phyloP scores from a whole-genome alignment of 2,113 vertebrate species.

The Oncorhynchus gorbuscha region DNA sequence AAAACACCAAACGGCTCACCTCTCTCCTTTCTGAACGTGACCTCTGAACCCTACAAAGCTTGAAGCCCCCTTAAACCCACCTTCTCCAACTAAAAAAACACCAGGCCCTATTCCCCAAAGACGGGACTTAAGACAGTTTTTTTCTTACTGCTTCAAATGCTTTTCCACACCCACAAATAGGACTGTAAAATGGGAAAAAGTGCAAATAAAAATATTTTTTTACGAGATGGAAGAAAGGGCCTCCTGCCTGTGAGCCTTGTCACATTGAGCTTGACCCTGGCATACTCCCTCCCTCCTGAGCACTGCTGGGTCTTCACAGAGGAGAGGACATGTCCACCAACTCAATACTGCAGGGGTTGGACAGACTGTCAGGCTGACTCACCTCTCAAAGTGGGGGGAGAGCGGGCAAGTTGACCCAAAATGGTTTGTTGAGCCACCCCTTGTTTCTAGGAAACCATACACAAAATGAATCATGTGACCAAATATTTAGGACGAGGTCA shows the following conservation, averaged over 20 bases:
- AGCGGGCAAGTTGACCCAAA: too few species aligned
- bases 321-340: slow-evolving; percentile 10
- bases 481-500: too few species aligned
- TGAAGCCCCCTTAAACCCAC: slow-evolving; percentile 57
- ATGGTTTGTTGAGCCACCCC: too few species aligned
- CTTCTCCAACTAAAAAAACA: slow-evolving; percentile 27
- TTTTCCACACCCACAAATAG: slow-evolving; percentile 40
- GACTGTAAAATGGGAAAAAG: slow-evolving; percentile 68
- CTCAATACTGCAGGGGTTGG: background rate
- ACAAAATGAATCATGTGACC: too few species aligned
- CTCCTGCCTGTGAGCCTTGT: slow-evolving; percentile 64
- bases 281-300: slow-evolving; percentile 16
- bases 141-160: slow-evolving; percentile 48
- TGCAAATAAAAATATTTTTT: slow-evolving; percentile 74
- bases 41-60: slow-evolving; percentile 71
- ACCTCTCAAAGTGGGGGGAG: background rate
- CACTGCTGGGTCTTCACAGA: slow-evolving; percentile 7
- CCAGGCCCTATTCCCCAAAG: slow-evolving; percentile 36
- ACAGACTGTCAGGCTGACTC: background rate
- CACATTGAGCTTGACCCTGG: slow-evolving; percentile 50
- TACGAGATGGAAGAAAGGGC: slow-evolving; percentile 61
- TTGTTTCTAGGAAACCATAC: too few species aligned
- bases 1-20: slow-evolving; percentile 77
- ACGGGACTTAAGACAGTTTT: slow-evolving; percentile 45
- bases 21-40: slow-evolving; percentile 77